Base-by-base conservation (phyloP, 2,888 invertebrate species). In the Schizaphis graminum region DNA sequence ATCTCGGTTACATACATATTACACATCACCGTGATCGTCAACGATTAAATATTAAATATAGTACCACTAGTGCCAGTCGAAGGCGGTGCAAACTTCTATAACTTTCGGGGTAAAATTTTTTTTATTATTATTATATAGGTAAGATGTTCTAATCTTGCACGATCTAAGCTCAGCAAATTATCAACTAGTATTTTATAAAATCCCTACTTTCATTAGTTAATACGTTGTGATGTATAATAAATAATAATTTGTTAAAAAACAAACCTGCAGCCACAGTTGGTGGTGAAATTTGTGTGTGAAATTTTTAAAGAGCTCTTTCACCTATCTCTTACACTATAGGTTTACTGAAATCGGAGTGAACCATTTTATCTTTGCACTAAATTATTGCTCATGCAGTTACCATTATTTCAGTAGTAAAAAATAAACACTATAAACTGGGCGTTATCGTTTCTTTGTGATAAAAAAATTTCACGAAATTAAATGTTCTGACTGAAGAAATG, bases 391-490 rank as follows among this genome's bases (percentile, higher is more conserved):
- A 21, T 35, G 35, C 21, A 41, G 35, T 77, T 77, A 41, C 77
- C 8, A 77, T 77, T 77, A 21, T 77, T 77, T 77, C 8, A 35
- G 77, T 77, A 35, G 8, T 77, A 77, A 77, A 21, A 77, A 77
- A 21, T 77, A 21, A 77, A 77, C 77, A 21, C 35, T 35, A 21
- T 77, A 35, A 35, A 77, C 21, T 21, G 35, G 8, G 35, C 1
- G 35, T 35, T 77, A 77, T 77, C 35, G 77, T 35, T 77, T 77
- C 21, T 77, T 21, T 35, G 7, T 21, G 35, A 47, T 16, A 47
- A 28, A 90, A 26, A 84, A 84, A 91, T 91, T 91, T 91, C 56
- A 26, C 84, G 21, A 91, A 53, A 91, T 56, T 91, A 56, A 85
- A 56, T 21, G 41, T 13, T 53, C 8, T 77, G 35, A 21, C 35